Evolutionary conservation across 2,888 invertebrate genomes (phyloP), one percentile per base, ranked within the genome.

Genomic region (Ptilodon capucinus): DNA sequence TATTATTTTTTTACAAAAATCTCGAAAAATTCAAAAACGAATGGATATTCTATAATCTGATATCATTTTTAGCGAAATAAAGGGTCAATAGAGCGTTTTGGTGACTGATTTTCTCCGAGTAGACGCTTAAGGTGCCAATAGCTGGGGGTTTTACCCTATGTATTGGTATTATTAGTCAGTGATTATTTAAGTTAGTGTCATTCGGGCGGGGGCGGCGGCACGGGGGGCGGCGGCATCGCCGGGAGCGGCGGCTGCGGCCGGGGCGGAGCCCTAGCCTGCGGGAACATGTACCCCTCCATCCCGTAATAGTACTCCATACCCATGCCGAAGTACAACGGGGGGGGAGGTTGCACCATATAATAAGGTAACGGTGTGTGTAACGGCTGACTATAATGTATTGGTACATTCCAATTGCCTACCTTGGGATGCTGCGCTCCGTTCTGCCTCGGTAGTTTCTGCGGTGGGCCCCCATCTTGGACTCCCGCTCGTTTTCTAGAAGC

Each of bases 181-280:
- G 21, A n/a, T n/a, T n/a, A n/a, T n/a, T n/a, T n/a, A n/a, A n/a
- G n/a, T n/a, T n/a, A n/a, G n/a, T n/a, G 32, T 62, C 66, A 84
- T 51, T 87, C 87, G 0, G 93, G 93, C 34, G 94, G 94, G 11
- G 94, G 94, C 17, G 94, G 94, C 6, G 93, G 93, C 43, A 90
- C 86, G 36, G 91, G 88, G 1, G 94, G 94, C 25, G 93, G 94
- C 8, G 93, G 93, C 61, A 91, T 92, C 45, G 84, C 81, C 4
- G 93, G 93, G 57, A 92, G 71, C 2, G 93, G 92, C 0, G 93
- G 93, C 42, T 84, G 89, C 0, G 93, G 93, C 42, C 84, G 89
- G 41, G 74, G 76, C 28, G 48, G 64, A n/a, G 38, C 6, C 32
- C 14, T 14, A 6, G 32, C 14, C 18, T 36, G 51, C n/a, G 91